phyloP scores from a whole-genome alignment of 2,888 invertebrate genomes.

The Caenorhabditis parvicauda region DNA sequence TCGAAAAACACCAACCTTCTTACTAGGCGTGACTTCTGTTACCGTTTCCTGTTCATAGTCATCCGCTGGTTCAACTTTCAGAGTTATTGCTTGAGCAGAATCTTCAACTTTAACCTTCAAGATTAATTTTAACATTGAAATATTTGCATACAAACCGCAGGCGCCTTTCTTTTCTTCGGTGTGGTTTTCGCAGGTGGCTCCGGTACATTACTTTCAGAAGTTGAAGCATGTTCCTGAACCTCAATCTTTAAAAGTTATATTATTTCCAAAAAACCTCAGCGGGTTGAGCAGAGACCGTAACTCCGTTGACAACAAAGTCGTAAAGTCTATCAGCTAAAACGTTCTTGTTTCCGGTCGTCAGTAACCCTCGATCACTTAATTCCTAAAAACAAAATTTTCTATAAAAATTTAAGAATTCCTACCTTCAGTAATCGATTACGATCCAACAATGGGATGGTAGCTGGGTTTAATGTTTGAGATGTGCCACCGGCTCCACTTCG shows the following conservation, averaged over 20 bases:
- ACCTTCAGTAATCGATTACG: constrained; percentile 8
- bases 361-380: constrained; percentile 23
- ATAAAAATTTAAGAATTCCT: too few species aligned
- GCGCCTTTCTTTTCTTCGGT: not conserved
- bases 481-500: constrained; percentile 12
- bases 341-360: constrained; percentile 19
- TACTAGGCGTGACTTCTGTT: too few species aligned
- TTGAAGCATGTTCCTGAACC: not conserved
- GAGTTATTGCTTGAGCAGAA: too few species aligned
- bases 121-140: too few species aligned
- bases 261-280: not conserved
- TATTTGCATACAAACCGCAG: too few species aligned
- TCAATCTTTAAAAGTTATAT: too few species aligned
- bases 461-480: constrained; percentile 29
- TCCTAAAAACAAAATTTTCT: constrained; percentile 29
- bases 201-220: constrained; percentile 4
- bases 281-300: constrained; percentile 2
- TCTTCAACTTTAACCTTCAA: not conserved
- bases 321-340: constrained; percentile 25
- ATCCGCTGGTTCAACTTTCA: too few species aligned
- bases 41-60: too few species aligned
- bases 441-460: constrained; percentile 27
- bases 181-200: not conserved
- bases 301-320: constrained; percentile 16
- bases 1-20: too few species aligned